phyloP scores from a whole-genome alignment of 2,888 invertebrate species.

The Leuctra nigra region DNA sequence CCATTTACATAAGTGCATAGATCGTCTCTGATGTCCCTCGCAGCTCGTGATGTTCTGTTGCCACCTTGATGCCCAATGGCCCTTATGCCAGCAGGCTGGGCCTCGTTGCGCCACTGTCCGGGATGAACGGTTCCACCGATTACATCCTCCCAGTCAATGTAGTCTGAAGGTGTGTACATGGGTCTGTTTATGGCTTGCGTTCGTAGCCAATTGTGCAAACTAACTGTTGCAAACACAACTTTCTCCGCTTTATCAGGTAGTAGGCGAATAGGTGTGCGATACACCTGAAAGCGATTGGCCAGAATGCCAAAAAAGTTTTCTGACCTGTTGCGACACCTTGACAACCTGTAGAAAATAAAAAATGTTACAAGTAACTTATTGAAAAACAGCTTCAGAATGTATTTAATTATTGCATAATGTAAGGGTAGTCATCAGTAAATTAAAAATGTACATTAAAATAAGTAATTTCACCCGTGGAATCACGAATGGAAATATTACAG shows the following conservation, averaged over 20 bases:
- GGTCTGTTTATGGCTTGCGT: not conserved
- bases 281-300: conserved; percentile 10
- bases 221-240: not conserved
- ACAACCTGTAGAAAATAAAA: not conserved
- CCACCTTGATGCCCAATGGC: conserved; percentile 11
- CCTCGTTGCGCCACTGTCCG: not conserved
- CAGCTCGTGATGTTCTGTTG: not conserved
- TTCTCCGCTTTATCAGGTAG: not conserved
- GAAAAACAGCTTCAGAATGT: too few species aligned
- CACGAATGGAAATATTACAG: too few species aligned
- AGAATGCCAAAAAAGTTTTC: conserved; percentile 7
- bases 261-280: not conserved
- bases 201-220: conserved; percentile 9
- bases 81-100: not conserved
- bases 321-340: conserved; percentile 2
- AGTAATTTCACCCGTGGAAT: too few species aligned
- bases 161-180: not conserved
- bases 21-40: not conserved
- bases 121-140: not conserved
- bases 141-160: conserved; percentile 5
- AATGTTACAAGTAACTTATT: too few species aligned
- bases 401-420: too few species aligned
- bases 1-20: conserved; percentile 6
- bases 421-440: too few species aligned
- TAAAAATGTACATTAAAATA: too few species aligned